These are phyloP conservation scores for Hanleya hanleyi DNA, from an alignment of 2,888 invertebrate genomes.

Conservation along the genomic window DNA sequence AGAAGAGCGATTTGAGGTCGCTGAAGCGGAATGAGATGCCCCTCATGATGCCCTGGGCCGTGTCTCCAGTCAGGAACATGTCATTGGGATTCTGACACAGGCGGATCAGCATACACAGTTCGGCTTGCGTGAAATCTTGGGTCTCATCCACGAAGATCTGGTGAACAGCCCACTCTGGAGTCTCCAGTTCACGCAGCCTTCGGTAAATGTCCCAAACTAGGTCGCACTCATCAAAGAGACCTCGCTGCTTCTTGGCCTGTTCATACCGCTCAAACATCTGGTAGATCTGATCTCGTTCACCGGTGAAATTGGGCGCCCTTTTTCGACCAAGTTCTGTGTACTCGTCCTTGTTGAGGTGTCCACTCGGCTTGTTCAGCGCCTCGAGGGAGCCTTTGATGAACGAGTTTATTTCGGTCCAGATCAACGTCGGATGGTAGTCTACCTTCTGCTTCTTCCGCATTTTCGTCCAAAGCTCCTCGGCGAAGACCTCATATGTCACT, in stretches of 20 bases:
- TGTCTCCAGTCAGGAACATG: slow-evolving; percentile 59
- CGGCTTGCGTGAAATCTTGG: slow-evolving; percentile 68
- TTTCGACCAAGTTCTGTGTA: slow-evolving; percentile 53
- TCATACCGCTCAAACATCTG: slow-evolving; percentile 46
- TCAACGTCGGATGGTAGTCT: slow-evolving; percentile 56
- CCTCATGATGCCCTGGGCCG: slow-evolving; percentile 70
- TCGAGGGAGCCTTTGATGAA: slow-evolving; percentile 63
- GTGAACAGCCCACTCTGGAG: slow-evolving; percentile 46
- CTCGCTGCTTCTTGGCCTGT: slow-evolving; percentile 41
- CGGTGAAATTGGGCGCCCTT: slow-evolving; percentile 56
- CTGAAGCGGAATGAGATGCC: slow-evolving; percentile 66
- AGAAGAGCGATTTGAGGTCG: slow-evolving; percentile 61
- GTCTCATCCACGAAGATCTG: slow-evolving; percentile 68
- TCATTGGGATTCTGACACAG: slow-evolving; percentile 62
- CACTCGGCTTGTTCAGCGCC: slow-evolving; percentile 45
- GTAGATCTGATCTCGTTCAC: slow-evolving; percentile 49
- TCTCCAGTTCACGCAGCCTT: slow-evolving; percentile 30
- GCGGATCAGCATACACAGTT: slow-evolving; percentile 58
- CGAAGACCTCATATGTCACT: slow-evolving; percentile 62
- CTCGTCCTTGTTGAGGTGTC: slow-evolving; percentile 43
- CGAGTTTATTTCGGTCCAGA: slow-evolving; percentile 67
- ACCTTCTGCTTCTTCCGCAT: slow-evolving; percentile 35
- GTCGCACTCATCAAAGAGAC: slow-evolving; percentile 58
- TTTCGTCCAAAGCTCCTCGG: slow-evolving; percentile 56
- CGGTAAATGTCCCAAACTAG: slow-evolving; percentile 44